Base-by-base conservation (phyloP, 2,113 vertebrate species). In the Protomyctophum bolini region DNA sequence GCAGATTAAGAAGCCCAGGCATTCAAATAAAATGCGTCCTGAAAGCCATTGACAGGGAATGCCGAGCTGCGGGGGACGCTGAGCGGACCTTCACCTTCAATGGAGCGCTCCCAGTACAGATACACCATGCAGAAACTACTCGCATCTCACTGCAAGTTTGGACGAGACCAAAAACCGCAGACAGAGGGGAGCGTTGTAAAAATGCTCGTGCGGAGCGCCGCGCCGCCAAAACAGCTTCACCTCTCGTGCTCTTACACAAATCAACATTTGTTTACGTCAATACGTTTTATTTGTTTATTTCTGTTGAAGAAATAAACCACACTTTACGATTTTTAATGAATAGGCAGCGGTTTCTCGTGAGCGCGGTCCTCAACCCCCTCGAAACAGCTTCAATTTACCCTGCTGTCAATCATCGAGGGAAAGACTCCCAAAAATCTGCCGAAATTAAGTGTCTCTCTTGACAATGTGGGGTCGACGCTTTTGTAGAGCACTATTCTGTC, bases 21-120 rank as follows among this genome's bases (percentile, higher is more conserved):
- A 92, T 90, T 94, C 91, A 94, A 84, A 92, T 87, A 73, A 88
- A 92, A 88, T 77, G 79, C 64, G 86, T 91, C 90, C 90, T 69
- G 87, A 91, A 88, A 92, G 92, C 93, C 93, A 94, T 93, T 91
- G 88, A 91, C 82, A 85, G 88, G 78, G 58, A 57, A 75, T 73
- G 80, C 85, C 81, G 82, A 83, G 87, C 33, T 41, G 33, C 3
- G 75, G 73, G 78, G 88, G 84, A 93, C 88, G 84, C 33, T 21
- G 21, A 80, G 58, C 81, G 84, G 85, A 89, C 91, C 91, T 92
- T 83, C 86, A 77, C 86, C 87, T 88, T 87, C 91, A 64, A 73
- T 69, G 77, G 85, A 91, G 92, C 88, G 88, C 82, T 78, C 72
- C 63, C 81, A 48, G 79, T n/a, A 46, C 68, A 55, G 78, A 89